Conservation (phyloP, 2,888 invertebrate genomes). For the Drosophila yooni region DNA sequence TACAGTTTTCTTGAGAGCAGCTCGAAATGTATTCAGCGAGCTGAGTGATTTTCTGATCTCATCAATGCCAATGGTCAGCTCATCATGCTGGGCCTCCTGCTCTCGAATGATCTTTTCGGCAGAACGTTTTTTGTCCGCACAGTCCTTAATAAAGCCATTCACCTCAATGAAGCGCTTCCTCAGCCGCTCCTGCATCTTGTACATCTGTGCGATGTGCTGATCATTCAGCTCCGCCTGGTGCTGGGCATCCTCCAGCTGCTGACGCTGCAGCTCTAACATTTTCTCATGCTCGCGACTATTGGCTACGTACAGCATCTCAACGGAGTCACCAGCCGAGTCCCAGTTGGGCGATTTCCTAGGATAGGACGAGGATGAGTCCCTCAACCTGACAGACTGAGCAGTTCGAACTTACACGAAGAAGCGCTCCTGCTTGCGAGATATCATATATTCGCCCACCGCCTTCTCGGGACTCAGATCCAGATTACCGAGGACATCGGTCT, state of each 20-base stretch:
- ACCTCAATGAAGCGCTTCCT: conserved; percentile 83
- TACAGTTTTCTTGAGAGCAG: conserved; percentile 74
- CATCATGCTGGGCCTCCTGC: conserved; percentile 74
- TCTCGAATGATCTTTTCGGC: conserved; percentile 79
- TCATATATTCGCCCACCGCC: conserved; percentile 79
- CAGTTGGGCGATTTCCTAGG: conserved; percentile 83
- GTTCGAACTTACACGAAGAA: conserved; percentile 79
- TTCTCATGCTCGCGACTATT: conserved; percentile 82
- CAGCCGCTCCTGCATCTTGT: conserved; percentile 74
- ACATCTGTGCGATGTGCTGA: conserved; percentile 78
- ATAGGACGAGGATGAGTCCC: neutral
- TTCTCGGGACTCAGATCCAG: conserved; percentile 83
- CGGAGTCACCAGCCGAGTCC: conserved; percentile 83
- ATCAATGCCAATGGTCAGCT: conserved; percentile 70
- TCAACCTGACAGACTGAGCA: neutral
- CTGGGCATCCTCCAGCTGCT: conserved; percentile 79
- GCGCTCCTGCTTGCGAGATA: conserved; percentile 82
- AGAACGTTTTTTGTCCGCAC: conserved; percentile 79
- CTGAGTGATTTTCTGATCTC: conserved; percentile 63
- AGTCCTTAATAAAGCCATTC: conserved; percentile 84
- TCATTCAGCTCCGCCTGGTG: conserved; percentile 73
- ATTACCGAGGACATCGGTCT: conserved; percentile 83
- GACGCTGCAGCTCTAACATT: conserved; percentile 78
- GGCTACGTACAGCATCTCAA: conserved; percentile 82
- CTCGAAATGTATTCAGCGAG: conserved; percentile 73